phyloP scores from a whole-genome alignment of 2,113 vertebrate species.

The Oriolus oriolus region DNA sequence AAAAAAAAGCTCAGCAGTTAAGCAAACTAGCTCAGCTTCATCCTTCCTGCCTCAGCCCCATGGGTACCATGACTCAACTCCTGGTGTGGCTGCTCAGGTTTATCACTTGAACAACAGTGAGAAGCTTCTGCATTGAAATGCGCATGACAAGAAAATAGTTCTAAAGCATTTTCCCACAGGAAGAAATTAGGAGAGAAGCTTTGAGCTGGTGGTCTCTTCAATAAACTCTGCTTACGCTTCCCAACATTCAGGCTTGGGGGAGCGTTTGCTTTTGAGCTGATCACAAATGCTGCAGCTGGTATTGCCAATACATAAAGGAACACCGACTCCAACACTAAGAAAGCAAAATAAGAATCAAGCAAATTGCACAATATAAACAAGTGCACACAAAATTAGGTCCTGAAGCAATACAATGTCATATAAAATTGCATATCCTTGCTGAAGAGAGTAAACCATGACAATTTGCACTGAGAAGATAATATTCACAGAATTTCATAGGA shows the following conservation, averaged over 20 bases:
- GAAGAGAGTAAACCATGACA: not conserved
- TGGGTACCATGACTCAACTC: not conserved
- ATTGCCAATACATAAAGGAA: not conserved
- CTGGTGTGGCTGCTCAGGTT: not conserved
- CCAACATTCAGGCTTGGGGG: not conserved
- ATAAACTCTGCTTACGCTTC: not conserved
- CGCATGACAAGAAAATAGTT: conserved; percentile 2
- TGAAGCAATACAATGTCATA: not conserved
- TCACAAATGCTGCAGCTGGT: not conserved
- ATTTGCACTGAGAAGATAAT: not conserved
- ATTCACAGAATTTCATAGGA: not conserved
- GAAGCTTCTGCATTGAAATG: conserved; percentile 17
- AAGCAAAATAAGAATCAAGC: not conserved
- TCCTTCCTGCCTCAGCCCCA: not conserved
- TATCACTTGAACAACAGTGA: not conserved
- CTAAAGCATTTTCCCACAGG: not conserved
- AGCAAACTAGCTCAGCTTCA: not conserved
- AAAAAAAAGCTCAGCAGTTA: not conserved
- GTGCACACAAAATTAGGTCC: not conserved
- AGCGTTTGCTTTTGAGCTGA: not conserved
- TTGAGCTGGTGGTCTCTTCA: not conserved
- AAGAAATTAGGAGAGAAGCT: not conserved
- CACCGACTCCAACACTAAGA: not conserved
- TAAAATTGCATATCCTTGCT: not conserved
- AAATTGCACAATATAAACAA: not conserved